Evolutionary conservation across 2,888 invertebrate species (phyloP).

Genomic region (Rotaria sp.): DNA sequence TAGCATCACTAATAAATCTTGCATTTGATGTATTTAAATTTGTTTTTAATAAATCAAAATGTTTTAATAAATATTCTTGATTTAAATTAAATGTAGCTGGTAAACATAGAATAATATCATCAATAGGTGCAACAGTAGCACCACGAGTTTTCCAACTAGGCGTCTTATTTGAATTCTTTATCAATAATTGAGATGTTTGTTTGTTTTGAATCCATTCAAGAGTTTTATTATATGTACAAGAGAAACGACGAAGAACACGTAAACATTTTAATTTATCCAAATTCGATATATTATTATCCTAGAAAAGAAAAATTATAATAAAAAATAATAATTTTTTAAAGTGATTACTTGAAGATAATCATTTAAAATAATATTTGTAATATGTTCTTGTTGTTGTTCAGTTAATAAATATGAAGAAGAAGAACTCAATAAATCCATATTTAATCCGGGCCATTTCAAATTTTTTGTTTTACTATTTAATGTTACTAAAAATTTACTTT

Average conservation of each 20-base stretch:
- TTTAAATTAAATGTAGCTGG: neutral
- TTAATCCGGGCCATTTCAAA: neutral
- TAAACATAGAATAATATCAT: neutral
- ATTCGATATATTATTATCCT: neutral
- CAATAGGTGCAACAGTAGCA: too few species aligned
- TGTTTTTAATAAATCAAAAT: neutral
- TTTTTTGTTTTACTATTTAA: neutral
- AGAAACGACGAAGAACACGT: too few species aligned
- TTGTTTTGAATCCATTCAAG: too few species aligned
- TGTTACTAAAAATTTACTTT: neutral
- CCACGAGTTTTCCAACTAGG: too few species aligned
- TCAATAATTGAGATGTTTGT: too few species aligned
- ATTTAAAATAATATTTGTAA: neutral
- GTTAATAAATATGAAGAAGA: neutral
- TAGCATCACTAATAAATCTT: neutral
- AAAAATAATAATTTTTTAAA: too few species aligned
- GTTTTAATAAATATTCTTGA: neutral
- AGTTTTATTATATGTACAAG: too few species aligned
- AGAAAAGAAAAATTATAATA: neutral
- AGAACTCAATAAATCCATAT: neutral
- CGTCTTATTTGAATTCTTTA: too few species aligned
- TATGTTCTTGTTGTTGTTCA: neutral
- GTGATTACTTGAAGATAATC: neutral
- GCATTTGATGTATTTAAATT: conserved; percentile 1
- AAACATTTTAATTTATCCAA: too few species aligned